Conservation (phyloP, 2,888 invertebrate genomes). For the Papilio elwesi region DNA sequence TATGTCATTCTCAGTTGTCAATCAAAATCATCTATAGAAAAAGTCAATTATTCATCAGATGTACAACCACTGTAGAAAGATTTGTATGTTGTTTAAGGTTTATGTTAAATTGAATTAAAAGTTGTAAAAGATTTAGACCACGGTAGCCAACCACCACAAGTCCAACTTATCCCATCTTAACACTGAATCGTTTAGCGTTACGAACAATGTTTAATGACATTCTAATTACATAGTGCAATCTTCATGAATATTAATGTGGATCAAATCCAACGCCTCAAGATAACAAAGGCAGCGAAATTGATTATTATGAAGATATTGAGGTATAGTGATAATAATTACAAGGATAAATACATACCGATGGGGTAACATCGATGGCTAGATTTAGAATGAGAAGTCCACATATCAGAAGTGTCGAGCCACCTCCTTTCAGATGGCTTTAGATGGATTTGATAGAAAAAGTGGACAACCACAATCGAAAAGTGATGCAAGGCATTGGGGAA, state of each 20-base stretch:
- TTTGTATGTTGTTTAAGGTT: no score
- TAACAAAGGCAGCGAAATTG: slow-evolving; percentile 1
- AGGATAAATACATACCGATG: background rate
- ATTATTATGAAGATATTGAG: slow-evolving; percentile 13
- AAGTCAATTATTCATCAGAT: no score
- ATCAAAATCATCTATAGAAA: no score
- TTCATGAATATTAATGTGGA: slow-evolving; percentile 22
- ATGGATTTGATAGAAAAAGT: background rate
- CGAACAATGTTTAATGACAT: slow-evolving; percentile 12
- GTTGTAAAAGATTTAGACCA: background rate
- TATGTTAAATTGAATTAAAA: background rate
- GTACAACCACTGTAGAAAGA: no score
- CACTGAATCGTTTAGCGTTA: slow-evolving; percentile 2
- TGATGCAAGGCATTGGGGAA: no score
- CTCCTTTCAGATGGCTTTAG: background rate
- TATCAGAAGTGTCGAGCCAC: background rate
- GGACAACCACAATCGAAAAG: no score
- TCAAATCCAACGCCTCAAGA: background rate
- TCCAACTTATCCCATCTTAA: slow-evolving; percentile 1
- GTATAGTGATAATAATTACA: background rate
- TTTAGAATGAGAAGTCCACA: background rate
- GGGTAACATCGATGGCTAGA: background rate
- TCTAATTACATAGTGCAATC: slow-evolving; percentile 19
- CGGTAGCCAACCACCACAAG: background rate
- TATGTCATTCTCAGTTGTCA: no score